Evolutionary conservation across 2,797 vertebrate species (phyloP).

Genomic region (Cichlasoma orientale): DNA sequence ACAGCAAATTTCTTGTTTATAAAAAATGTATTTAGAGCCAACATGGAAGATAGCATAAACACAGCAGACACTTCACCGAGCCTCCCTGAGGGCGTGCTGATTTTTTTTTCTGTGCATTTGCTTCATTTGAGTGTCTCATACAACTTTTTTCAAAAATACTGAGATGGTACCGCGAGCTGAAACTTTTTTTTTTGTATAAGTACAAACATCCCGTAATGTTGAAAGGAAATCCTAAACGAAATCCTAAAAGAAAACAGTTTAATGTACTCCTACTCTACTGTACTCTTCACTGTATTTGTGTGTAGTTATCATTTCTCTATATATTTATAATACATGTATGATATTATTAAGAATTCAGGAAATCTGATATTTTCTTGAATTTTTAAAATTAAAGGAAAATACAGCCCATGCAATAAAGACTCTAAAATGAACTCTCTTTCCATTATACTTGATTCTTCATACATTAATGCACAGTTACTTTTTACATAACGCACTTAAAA

Average conservation of each 20-base stretch:
- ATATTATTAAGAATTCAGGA: too few species aligned
- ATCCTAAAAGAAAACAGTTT: not conserved
- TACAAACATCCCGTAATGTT: not conserved
- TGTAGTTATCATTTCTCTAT: too few species aligned
- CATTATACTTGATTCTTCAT: not conserved
- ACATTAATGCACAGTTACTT: not conserved
- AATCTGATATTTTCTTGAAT: too few species aligned
- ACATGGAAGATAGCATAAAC: slow-evolving; percentile 19
- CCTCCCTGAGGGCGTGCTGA: not conserved
- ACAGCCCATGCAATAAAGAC: too few species aligned
- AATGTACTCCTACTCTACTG: not conserved
- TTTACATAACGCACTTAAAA: not conserved
- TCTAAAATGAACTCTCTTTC: not conserved
- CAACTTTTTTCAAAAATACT: not conserved
- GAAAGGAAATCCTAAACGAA: not conserved
- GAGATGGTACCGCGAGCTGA: not conserved
- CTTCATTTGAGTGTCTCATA: not conserved
- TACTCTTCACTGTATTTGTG: not conserved
- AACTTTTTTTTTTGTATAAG: not conserved
- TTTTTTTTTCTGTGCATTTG: slow-evolving; percentile 3
- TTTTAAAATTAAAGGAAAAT: too few species aligned
- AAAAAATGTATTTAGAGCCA: slow-evolving; percentile 34
- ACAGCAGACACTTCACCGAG: slow-evolving; percentile 12
- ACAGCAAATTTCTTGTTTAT: slow-evolving; percentile 21
- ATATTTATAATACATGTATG: too few species aligned